Evolutionary conservation across 1,140 invertebrate genomes (phyloP).

Genomic region (Hylyphantes graminicola): DNA sequence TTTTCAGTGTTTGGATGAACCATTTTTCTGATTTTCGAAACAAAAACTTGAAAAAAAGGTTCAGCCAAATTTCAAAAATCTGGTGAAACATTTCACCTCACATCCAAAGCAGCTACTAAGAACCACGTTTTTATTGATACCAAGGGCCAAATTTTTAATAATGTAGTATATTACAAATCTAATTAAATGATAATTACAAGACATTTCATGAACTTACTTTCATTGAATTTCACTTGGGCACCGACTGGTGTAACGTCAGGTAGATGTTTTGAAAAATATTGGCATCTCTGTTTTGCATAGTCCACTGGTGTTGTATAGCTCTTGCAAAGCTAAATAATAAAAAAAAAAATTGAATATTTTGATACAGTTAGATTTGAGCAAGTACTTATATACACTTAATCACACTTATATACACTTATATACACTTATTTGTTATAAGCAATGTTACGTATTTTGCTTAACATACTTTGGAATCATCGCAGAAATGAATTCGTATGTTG

Average conservation of each 20-base stretch:
- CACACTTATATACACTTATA: too few species aligned
- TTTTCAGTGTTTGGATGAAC: too few species aligned
- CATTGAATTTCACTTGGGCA: conserved; percentile 62
- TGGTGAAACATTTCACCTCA: too few species aligned
- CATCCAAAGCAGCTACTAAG: too few species aligned
- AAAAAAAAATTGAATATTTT: conserved; percentile 14
- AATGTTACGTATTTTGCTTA: neutral
- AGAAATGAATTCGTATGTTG: conserved; percentile 74
- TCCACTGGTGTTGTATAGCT: conserved; percentile 71
- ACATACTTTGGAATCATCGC: conserved; percentile 74
- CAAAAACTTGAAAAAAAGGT: too few species aligned
- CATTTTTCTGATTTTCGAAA: too few species aligned
- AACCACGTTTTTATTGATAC: too few species aligned
- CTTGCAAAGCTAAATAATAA: conserved; percentile 71
- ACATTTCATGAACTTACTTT: conserved; percentile 43
- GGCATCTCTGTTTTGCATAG: conserved; percentile 75
- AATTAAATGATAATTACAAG: neutral
- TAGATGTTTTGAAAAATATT: conserved; percentile 73
- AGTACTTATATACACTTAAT: too few species aligned
- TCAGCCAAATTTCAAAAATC: too few species aligned
- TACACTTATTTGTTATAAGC: neutral
- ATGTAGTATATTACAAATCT: neutral
- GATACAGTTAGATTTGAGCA: too few species aligned
- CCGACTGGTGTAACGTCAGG: conserved; percentile 74
- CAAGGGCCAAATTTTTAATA: too few species aligned